Base-by-base conservation (phyloP, 2,888 invertebrate genomes). In the Pollenia griseotomentosa region DNA sequence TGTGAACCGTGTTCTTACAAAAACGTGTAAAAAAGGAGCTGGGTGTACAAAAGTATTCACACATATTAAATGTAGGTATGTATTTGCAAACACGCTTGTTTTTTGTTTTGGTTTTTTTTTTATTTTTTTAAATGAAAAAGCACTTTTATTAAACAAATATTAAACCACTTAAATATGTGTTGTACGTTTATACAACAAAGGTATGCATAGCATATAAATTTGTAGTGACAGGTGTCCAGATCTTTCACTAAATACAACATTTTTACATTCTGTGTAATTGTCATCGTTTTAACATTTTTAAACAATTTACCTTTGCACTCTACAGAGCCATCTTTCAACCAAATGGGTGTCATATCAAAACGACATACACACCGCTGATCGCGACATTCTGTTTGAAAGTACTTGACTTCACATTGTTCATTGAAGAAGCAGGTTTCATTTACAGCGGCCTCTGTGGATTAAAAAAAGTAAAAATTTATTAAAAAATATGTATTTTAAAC, bases 401-500 rank as follows among this genome's bases (percentile, higher is more conserved):
- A 95, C 89, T 94, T 94, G 87, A 95, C 94, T 92, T 97, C 97
- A 94, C 97, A 97, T 94, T 97, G 97, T 92, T 97, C 97, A 93
- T 96, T 96, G 94, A 97, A 97, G 92, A 95, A 95, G 91, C 97
- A 97, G 65, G 96, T 95, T 92, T 97, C 97, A 94, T 97, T 97
- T 90, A 97, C 95, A 89, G 95, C 95, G 74, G 95, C 96, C 93
- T 95, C 97, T 97, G 66, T 71, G 68, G 33, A 70, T 66, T 16
- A 51, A 40, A 5, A 73, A 74, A 48, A 74, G 48, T 19, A 46
- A 59, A 51, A 53, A 46, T 16, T 55, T n/a, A 63, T 63, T 46
- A 46, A 23, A 55, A 55, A 65, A 55, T 8, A 33, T 40, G 9
- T 16, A 44, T 48, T 33, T 33, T 33, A 6, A 33, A 6, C 33